Conservation (phyloP, 2,113 vertebrate species). For the Sigmodon hispidus region DNA sequence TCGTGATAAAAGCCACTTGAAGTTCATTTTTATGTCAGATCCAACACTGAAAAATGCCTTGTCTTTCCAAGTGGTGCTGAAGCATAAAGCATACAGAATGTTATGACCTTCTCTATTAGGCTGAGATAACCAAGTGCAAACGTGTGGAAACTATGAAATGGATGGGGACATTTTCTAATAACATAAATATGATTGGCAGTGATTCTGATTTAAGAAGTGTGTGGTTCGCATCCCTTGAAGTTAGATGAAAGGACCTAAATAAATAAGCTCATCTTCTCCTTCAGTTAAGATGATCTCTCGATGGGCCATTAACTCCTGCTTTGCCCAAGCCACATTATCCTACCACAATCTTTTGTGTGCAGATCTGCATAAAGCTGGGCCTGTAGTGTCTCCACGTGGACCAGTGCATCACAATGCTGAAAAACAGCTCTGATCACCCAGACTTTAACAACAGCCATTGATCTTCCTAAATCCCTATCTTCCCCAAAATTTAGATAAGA, state of each 20-base stretch:
- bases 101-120: conserved; percentile 14
- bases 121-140: not conserved
- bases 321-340: not conserved
- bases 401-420: not conserved
- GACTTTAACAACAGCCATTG: not conserved
- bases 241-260: not conserved
- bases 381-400: not conserved
- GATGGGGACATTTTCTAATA: not conserved
- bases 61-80: not conserved
- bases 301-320: not conserved
- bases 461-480: not conserved
- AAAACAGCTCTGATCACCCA: not conserved
- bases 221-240: not conserved
- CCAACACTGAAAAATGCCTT: not conserved
- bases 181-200: not conserved
- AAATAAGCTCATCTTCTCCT: not conserved
- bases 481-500: not conserved
- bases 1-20: conserved; percentile 18
- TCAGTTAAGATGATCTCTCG: not conserved
- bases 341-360: not conserved
- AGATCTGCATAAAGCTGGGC: not conserved
- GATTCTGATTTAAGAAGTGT: not conserved
- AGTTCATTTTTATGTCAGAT: conserved; percentile 29
- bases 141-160: not conserved
- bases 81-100: not conserved